Conservation (phyloP, 2,888 invertebrate species). For the Lagria hirta region DNA sequence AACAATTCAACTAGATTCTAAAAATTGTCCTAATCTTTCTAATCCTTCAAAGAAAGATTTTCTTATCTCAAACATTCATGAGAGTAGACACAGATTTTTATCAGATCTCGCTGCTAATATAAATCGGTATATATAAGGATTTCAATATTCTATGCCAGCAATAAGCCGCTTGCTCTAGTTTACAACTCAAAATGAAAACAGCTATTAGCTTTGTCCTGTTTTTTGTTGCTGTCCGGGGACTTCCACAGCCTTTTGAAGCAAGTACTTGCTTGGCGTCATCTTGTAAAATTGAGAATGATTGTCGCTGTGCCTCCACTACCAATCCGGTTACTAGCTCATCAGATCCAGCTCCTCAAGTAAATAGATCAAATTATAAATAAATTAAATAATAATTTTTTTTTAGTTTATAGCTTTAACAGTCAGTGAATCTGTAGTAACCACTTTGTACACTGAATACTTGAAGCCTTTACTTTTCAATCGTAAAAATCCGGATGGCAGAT, state of each 20-base stretch:
- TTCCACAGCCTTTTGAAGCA: conserved; percentile 12
- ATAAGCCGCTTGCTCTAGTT: background rate
- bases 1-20: no score
- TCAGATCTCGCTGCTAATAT: no score
- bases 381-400: background rate
- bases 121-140: background rate
- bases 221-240: background rate
- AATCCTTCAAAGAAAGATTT: background rate
- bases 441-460: conserved; percentile 9
- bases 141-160: background rate
- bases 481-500: conserved; percentile 16
- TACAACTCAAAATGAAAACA: background rate
- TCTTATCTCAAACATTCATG: no score
- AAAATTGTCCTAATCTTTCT: no score
- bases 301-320: conserved; percentile 32
- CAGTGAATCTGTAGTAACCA: conserved; percentile 14
- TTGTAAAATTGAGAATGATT: conserved; percentile 33
- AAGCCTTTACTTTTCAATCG: conserved; percentile 13
- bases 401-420: conserved; percentile 18
- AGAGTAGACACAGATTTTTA: no score
- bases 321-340: conserved; percentile 7
- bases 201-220: background rate
- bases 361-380: background rate
- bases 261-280: conserved; percentile 18
- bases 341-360: conserved; percentile 19